Evolutionary conservation across 1,140 invertebrate genomes (phyloP), one percentile per base, ranked within the genome.

Genomic region (Cyphomyrmex costatus): DNA sequence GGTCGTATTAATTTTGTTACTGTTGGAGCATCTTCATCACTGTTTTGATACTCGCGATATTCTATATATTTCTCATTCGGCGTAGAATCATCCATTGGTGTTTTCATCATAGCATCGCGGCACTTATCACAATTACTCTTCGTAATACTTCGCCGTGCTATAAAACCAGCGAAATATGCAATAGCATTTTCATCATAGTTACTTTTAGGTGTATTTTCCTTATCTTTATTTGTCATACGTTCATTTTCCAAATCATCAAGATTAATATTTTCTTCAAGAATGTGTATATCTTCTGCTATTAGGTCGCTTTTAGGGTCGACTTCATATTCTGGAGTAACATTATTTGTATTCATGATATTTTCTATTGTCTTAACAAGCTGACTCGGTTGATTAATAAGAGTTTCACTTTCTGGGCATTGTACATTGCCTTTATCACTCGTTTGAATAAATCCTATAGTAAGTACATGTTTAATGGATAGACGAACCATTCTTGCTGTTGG

Each of bases 191-290:
- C 30, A 30, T 30, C 30, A 30, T 30, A 30, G 30, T 30, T 30
- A 2, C 30, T 30, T 30, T 30, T 3, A 30, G 3, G 30, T 30
- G 3, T 3, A 30, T 30, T 30, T 30, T 30, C 30, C 30, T 30
- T 30, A 30, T 30, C 30, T 30, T 30, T 30, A 30, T 2, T 30
- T 30, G 30, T 3, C 30, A 30, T 30, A 30, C 3, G 1, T 30
- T 30, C 30, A 2, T 30, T 30, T 30, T 30, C 30, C 3, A 30
- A 30, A 12, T 42, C n/a, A 46, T 36, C 65, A 2, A 42, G 6
- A 46, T 46, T 42, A 68, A 21, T 24, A 68, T 19, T 24, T 42
- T 68, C 65, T 42, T 68, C 12, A 68, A 46, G 65, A 65, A 65
- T 33, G 10, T 46, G 0, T 2, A 30, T n/a, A 46, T 70, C 10